Base-by-base conservation (phyloP, 1,140 invertebrate species). In the Patella vulgata region DNA sequence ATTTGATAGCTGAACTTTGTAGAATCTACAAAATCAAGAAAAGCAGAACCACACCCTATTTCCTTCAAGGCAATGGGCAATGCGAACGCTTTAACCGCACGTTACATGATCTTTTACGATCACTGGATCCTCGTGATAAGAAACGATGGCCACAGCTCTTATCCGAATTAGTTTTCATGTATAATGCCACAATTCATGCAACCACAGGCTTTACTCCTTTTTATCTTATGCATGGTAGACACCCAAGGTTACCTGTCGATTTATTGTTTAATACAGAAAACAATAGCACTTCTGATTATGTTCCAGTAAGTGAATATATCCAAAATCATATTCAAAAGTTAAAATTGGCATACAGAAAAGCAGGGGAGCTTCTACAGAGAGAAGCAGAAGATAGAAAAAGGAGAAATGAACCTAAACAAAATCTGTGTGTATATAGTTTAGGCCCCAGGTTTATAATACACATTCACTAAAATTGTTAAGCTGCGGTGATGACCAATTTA, bases 1-100 rank as follows among this genome's bases (percentile, higher is more conserved):
- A 68, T 19, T 31, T 69, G 19, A 63, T 68, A n/a, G 67, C n/a
- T 33, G 58, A 68, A 25, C 46, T 65, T 12, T 71, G 55, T 31
- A 51, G 59, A 19, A 31, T 71, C 6, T 44, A 53, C n/a, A 54
- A 57, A 21, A 55, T 55, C 31, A 19, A 47, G 44, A 62, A 56
- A 43, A 50, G 31, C 19, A 21, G 69, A 17, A 71, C 69, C 1
- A 71, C 55, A 2, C 61, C 69, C 3, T 71, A 64, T 27, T 56
- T 68, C 33, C 52, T 53, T 3, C 14, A 23, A 19, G 56, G 44
- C 0, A 71, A 68, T 40, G 62, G 53, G 17, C 47, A 36, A 8
- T 36, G 48, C 8, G 61, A 68, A 44, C 1, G 54, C 0, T 64
- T 63, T 28, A 68, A 68, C 30, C 36, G 62, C 4, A 65, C 47